These are phyloP conservation scores for Selenia dentaria DNA, from an alignment of 2,888 invertebrate species.

Conservation along the genomic window DNA sequence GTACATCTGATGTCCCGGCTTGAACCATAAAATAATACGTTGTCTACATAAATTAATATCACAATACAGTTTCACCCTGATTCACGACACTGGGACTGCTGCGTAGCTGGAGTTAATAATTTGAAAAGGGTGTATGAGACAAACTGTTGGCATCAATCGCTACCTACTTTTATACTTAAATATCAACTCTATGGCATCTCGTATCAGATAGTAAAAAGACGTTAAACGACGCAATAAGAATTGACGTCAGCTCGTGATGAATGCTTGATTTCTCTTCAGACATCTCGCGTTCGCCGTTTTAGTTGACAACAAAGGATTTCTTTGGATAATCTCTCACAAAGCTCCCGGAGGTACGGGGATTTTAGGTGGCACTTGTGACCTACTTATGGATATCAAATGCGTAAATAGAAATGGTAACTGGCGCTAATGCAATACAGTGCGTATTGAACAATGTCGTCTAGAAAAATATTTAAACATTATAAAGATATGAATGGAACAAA, in stretches of 20 bases:
- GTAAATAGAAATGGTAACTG: conserved; percentile 6
- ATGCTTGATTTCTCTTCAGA: conserved; percentile 24
- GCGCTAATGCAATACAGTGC: background rate
- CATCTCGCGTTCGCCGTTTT: conserved; percentile 20
- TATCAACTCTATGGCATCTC: conserved; percentile 8
- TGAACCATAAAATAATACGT: too few species aligned
- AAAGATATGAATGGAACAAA: too few species aligned
- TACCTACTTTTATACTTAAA: conserved; percentile 19
- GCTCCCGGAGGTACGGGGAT: background rate
- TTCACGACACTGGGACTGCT: conserved; percentile 16
- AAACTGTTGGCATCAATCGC: background rate
- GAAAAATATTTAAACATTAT: too few species aligned
- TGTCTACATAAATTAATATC: conserved; percentile 18
- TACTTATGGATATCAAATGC: conserved; percentile 8
- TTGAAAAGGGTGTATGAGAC: conserved; percentile 20
- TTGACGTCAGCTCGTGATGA: conserved; percentile 30
- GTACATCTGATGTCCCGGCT: too few species aligned
- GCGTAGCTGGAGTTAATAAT: conserved; percentile 24
- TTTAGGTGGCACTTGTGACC: conserved; percentile 15
- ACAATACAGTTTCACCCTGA: conserved; percentile 20
- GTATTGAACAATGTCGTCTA: too few species aligned
- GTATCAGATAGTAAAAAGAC: conserved; percentile 26
- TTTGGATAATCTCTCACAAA: conserved; percentile 18
- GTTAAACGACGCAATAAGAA: conserved; percentile 35
- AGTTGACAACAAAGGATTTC: conserved; percentile 25